Evolutionary conservation across 2,113 vertebrate genomes (phyloP).

Genomic region (Thamnophis sirtalis): DNA sequence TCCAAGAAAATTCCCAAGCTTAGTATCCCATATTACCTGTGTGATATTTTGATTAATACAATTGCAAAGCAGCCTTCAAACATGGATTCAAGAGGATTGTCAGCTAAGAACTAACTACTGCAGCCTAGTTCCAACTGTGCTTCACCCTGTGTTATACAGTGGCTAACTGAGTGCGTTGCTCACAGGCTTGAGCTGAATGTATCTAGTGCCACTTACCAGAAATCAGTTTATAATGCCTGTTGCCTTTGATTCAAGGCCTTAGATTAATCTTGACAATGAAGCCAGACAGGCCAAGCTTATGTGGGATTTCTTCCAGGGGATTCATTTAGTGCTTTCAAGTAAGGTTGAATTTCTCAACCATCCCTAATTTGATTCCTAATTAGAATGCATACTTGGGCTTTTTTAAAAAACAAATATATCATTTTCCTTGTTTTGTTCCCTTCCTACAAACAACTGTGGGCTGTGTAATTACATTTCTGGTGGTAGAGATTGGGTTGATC

Average conservation of each 20-base stretch:
- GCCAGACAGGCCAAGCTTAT: neutral
- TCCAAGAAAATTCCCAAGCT: neutral
- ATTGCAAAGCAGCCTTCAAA: neutral
- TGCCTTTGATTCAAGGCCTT: neutral
- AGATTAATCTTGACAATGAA: neutral
- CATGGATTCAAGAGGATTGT: neutral
- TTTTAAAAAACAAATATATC: neutral
- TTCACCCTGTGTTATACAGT: neutral
- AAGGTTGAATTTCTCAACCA: neutral
- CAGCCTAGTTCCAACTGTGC: neutral
- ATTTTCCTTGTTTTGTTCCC: neutral
- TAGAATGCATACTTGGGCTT: neutral
- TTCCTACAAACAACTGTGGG: neutral
- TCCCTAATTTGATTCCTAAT: neutral
- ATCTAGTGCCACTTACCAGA: neutral
- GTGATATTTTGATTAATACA: neutral
- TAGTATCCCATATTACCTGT: neutral
- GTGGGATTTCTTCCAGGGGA: neutral
- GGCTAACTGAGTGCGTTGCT: neutral
- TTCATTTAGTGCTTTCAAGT: neutral
- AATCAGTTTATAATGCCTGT: neutral
- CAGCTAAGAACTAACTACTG: neutral
- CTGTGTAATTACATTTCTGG: neutral
- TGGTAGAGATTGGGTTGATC: neutral
- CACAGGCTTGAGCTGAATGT: neutral